Percentiles rank a stretch among this genome's conserved stretches.
Evolutionary conservation across 2,113 vertebrate genomes (phyloP).

Genomic region (Atrichornis clamosus): DNA sequence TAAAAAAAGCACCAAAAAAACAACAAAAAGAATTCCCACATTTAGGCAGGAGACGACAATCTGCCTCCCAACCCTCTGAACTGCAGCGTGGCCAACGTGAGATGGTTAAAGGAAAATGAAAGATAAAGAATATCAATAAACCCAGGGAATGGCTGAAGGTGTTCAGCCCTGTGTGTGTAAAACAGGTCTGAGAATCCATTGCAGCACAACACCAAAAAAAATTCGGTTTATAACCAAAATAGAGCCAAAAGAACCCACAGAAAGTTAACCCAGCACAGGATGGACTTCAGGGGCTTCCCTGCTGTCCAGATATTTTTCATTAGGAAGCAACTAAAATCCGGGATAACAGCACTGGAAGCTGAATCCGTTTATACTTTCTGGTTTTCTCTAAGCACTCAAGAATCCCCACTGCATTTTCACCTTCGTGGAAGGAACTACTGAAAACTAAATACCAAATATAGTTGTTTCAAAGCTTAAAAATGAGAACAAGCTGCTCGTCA

Average conservation of each 20-base stretch:
- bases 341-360: neutral
- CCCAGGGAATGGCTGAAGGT: neutral
- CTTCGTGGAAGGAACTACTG: neutral
- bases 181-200: neutral
- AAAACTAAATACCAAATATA: neutral
- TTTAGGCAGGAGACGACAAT: neutral
- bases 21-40: neutral
- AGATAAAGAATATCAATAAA: neutral
- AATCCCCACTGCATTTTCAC: neutral
- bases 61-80: neutral
- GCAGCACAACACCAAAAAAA: neutral
- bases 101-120: neutral
- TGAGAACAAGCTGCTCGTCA: conserved; percentile 57
- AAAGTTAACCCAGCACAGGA: neutral
- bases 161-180: neutral
- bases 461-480: neutral
- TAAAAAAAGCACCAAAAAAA: neutral
- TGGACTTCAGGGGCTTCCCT: neutral
- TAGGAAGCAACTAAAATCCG: neutral
- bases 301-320: neutral
- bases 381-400: neutral
- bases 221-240: neutral
- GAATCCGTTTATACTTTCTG: neutral
- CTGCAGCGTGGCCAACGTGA: neutral
- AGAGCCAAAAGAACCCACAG: neutral